A percentile compares a stretch with the other conserved stretches of the same genome.
Conservation (phyloP, 2,113 vertebrate species). For the Nansenia antarctica region DNA sequence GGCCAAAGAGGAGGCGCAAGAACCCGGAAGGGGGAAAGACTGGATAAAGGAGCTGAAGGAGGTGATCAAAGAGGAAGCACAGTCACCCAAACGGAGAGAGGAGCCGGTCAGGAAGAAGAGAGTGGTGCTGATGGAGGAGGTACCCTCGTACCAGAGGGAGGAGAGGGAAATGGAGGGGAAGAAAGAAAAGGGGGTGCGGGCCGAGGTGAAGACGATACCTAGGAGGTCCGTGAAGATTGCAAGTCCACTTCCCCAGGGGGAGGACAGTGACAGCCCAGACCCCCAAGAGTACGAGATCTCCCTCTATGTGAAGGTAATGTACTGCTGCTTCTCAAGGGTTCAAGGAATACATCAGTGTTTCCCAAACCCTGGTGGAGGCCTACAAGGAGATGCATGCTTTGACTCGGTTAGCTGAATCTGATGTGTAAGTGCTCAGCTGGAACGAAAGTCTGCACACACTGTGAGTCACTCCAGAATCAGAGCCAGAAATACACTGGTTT, state of each 20-base stretch:
- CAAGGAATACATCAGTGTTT: not conserved
- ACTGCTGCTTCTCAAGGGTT: not conserved
- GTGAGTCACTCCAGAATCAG: not conserved
- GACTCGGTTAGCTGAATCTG: not conserved
- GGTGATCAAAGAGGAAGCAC: constrained; percentile 41
- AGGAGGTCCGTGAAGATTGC: constrained; percentile 42
- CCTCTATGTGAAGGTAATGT: constrained; percentile 85
- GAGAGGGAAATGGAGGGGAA: not conserved
- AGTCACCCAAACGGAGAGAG: constrained; percentile 31
- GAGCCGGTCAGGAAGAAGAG: constrained; percentile 60
- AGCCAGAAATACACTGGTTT: not conserved
- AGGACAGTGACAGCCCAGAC: constrained; percentile 12
- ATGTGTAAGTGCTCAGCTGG: no score
- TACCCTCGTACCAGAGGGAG: no score
- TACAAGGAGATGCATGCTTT: no score
- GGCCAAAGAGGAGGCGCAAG: constrained; percentile 35
- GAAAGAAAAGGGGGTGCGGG: constrained; percentile 25
- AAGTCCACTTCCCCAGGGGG: constrained; percentile 13
- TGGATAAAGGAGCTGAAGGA: constrained; percentile 68
- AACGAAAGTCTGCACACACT: not conserved
- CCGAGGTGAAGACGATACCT: constrained; percentile 33
- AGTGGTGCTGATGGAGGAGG: no score
- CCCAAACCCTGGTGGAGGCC: not conserved
- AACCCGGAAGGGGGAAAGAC: constrained; percentile 15
- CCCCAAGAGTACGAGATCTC: constrained; percentile 80